These are phyloP conservation scores for Drosophila barbarae DNA, from an alignment of 2,888 invertebrate species.

Conservation along the genomic window DNA sequence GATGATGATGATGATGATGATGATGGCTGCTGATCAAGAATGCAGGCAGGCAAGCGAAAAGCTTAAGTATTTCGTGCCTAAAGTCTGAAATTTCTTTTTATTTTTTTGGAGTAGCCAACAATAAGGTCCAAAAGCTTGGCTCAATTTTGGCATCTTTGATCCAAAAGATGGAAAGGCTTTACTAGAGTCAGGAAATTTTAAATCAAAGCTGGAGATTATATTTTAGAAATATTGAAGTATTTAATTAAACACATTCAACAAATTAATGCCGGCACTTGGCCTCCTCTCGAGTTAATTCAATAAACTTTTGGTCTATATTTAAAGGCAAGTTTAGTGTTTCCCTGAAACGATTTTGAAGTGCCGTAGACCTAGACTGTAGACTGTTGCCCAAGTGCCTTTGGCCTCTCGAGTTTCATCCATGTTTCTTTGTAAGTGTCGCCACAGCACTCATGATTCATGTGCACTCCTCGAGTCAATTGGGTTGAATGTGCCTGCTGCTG, in stretches of 20 bases:
- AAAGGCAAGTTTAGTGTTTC: conserved; percentile 21
- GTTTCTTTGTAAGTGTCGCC: conserved; percentile 35
- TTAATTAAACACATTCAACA: not conserved
- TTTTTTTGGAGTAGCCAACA: conserved; percentile 4
- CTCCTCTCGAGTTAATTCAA: conserved; percentile 13
- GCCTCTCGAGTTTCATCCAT: conserved; percentile 31
- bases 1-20: conserved; percentile 25
- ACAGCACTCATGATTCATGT: conserved; percentile 30
- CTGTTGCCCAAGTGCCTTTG: conserved; percentile 18
- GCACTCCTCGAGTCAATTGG: conserved; percentile 34
- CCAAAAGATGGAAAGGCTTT: not conserved
- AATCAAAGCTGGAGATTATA: not conserved
- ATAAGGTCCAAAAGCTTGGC: conserved; percentile 7
- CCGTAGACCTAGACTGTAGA: conserved; percentile 1
- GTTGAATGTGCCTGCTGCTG: conserved; percentile 16
- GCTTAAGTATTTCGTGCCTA: conserved; percentile 31
- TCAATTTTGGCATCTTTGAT: not conserved
- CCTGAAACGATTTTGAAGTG: conserved; percentile 24
- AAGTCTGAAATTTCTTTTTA: conserved; percentile 9
- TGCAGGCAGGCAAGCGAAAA: conserved; percentile 23
- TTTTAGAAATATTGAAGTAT: not conserved
- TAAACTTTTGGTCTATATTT: conserved; percentile 28
- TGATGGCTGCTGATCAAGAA: conserved; percentile 22
- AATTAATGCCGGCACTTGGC: not conserved
- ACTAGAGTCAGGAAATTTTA: not conserved